Evolutionary conservation across 2,888 invertebrate genomes (phyloP).

Genomic region (Myopa testacea): DNA sequence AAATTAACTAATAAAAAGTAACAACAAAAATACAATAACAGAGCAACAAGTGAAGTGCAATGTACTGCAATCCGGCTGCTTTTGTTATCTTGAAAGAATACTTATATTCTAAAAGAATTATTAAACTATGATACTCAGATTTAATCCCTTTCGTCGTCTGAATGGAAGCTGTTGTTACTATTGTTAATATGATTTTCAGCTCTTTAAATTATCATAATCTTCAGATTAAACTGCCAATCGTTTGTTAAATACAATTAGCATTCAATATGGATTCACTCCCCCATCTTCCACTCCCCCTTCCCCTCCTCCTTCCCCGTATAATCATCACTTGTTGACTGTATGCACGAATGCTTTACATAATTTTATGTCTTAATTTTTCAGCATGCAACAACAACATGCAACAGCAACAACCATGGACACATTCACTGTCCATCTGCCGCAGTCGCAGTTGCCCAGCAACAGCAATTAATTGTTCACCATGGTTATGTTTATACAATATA

Average conservation of each 20-base stretch:
- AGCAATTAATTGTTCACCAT: background rate
- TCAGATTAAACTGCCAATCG: too few species aligned
- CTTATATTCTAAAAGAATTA: too few species aligned
- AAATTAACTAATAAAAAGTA: too few species aligned
- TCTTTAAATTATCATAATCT: too few species aligned
- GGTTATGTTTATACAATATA: background rate
- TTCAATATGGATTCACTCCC: background rate
- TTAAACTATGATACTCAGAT: too few species aligned
- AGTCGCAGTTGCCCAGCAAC: background rate
- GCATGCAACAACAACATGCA: background rate
- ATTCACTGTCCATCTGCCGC: background rate
- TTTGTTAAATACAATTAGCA: background rate
- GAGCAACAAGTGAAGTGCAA: too few species aligned
- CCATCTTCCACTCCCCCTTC: background rate
- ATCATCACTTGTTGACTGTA: background rate
- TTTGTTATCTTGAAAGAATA: too few species aligned
- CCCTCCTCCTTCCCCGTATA: background rate
- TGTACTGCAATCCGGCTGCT: too few species aligned
- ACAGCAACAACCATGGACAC: background rate
- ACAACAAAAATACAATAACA: too few species aligned
- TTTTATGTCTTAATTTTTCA: constrained; percentile 27
- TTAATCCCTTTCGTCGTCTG: too few species aligned
- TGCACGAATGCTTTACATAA: constrained; percentile 31
- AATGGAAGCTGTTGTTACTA: too few species aligned
- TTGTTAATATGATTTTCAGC: too few species aligned